Evolutionary conservation across 2,113 vertebrate species (phyloP).

Genomic region (Ploceus nigricollis): DNA sequence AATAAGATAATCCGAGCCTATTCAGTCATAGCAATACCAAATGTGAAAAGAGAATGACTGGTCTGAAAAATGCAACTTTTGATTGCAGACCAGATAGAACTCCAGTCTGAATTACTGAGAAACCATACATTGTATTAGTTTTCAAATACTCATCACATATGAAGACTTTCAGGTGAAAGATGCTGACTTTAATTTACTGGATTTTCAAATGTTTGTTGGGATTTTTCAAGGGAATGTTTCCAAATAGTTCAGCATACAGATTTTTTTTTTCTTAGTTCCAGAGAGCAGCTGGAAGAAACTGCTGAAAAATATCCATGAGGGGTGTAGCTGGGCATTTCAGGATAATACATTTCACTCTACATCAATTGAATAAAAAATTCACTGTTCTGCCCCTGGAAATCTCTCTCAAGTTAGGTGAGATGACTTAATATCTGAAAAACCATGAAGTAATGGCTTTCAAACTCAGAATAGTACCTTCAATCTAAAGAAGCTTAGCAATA

Average conservation of each 20-base stretch:
- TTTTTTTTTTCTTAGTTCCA: not conserved
- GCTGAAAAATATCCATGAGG: not conserved
- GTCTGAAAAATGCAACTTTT: not conserved
- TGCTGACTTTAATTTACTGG: not conserved
- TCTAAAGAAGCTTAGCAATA: not conserved
- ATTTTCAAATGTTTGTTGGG: not conserved
- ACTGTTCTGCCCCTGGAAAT: not conserved
- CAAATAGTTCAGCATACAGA: not conserved
- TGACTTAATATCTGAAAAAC: not conserved
- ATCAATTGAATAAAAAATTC: not conserved
- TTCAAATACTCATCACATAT: not conserved
- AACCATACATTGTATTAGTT: not conserved
- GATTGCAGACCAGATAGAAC: not conserved
- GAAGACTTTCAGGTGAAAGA: not conserved
- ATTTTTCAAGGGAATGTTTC: not conserved
- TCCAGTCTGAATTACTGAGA: not conserved
- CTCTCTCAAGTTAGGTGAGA: not conserved
- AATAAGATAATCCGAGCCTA: not conserved
- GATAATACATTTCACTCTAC: not conserved
- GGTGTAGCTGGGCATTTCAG: not conserved
- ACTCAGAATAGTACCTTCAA: not conserved
- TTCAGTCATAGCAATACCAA: not conserved
- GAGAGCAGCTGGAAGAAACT: not conserved
- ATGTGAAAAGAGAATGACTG: not conserved
- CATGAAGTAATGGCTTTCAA: not conserved